phyloP scores from a whole-genome alignment of 2,113 vertebrate genomes.

The Nyctereutes procyonoides region DNA sequence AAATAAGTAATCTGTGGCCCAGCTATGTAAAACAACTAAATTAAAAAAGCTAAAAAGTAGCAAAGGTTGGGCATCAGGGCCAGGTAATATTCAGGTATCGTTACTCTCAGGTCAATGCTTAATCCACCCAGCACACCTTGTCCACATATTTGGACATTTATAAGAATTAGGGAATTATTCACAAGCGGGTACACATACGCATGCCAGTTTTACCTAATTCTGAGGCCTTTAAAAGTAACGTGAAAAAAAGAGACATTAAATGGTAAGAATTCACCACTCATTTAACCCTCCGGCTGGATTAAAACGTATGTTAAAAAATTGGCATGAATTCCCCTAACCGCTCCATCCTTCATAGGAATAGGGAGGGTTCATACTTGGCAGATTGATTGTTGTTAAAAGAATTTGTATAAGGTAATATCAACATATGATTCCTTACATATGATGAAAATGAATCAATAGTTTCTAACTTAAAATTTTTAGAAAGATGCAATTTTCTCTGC shows the following conservation, averaged over 20 bases:
- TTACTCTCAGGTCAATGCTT: neutral
- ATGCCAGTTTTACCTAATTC: neutral
- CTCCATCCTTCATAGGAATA: neutral
- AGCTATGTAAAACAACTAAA: neutral
- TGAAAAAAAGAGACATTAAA: neutral
- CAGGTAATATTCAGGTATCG: neutral
- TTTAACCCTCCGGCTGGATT: neutral
- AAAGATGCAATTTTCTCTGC: neutral
- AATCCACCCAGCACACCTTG: neutral
- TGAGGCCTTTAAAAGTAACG: neutral
- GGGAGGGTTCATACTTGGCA: neutral
- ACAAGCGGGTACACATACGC: neutral
- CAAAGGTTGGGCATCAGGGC: neutral
- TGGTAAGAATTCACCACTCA: neutral
- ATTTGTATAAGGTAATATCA: neutral
- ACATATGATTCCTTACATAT: neutral
- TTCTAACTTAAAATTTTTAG: slow-evolving; percentile 7
- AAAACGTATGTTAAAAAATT: neutral
- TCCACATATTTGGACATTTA: neutral
- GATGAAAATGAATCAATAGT: slow-evolving; percentile 19
- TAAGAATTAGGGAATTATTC: neutral
- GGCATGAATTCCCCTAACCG: neutral
- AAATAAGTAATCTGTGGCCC: neutral
- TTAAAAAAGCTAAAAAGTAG: neutral
- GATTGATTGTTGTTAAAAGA: neutral